Evolutionary conservation across 2,113 vertebrate genomes (phyloP).

Genomic region (Pao palembangensis): DNA sequence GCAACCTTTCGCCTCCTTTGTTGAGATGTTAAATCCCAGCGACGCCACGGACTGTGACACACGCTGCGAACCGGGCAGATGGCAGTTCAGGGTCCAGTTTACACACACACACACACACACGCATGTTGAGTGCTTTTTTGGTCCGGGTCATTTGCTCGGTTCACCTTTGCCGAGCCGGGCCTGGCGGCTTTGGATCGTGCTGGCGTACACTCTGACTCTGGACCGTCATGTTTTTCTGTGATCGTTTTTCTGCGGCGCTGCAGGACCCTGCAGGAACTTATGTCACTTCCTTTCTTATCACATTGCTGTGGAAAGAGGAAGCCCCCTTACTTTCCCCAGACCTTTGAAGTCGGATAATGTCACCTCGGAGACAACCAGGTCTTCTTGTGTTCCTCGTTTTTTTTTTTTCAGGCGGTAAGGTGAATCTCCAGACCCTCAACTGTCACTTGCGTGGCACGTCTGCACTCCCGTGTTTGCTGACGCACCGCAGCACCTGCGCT

Average conservation of each 20-base stretch:
- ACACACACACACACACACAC: conserved; percentile 58
- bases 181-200: too few species aligned
- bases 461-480: not conserved
- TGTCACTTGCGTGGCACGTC: conserved; percentile 8
- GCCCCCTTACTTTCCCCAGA: conserved; percentile 61
- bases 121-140: conserved; percentile 2
- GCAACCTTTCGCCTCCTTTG: conserved; percentile 43
- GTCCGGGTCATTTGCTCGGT: not conserved
- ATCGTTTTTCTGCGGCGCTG: conserved; percentile 17
- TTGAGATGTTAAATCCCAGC: conserved; percentile 35
- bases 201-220: not conserved
- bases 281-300: conserved; percentile 71
- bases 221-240: not conserved
- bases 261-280: conserved; percentile 64
- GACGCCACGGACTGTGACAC: conserved; percentile 54
- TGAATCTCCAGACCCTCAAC: conserved; percentile 18
- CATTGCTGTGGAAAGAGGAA: conserved; percentile 66
- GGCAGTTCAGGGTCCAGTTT: conserved; percentile 55
- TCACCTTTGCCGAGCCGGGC: not conserved
- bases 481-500: conserved; percentile 25
- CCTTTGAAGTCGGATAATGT: conserved; percentile 12
- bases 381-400: not conserved
- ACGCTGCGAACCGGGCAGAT: conserved; percentile 39
- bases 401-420: not conserved
- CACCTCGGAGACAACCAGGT: not conserved